phyloP scores from a whole-genome alignment of 2,113 vertebrate species.

The Varanus komodoensis region DNA sequence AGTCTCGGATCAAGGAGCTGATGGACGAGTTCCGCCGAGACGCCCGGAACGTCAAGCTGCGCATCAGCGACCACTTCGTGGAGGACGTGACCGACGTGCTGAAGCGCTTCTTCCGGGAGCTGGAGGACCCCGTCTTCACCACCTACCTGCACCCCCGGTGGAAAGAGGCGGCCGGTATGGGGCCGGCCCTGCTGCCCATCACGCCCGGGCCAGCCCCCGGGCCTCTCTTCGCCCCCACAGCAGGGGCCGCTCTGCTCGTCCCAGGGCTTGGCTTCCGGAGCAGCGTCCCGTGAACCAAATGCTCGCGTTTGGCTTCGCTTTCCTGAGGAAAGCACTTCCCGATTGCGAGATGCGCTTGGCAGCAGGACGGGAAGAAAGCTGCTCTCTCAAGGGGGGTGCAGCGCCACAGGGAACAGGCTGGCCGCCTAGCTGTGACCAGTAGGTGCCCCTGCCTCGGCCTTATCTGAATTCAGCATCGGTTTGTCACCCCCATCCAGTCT shows the following conservation, averaged over 20 bases:
- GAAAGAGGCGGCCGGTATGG: conserved; percentile 91
- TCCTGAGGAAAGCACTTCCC: too few relatives aligned
- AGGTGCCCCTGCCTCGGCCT: too few relatives aligned
- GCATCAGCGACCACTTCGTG: conserved; percentile 95
- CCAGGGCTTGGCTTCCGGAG: background rate
- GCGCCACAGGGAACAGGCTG: too few relatives aligned
- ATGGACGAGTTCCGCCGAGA: conserved; percentile 96
- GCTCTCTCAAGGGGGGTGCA: too few relatives aligned
- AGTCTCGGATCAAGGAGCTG: conserved; percentile 91
- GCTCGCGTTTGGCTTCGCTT: background rate
- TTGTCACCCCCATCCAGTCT: too few relatives aligned
- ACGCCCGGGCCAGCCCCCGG: too few relatives aligned
- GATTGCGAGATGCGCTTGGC: too few relatives aligned
- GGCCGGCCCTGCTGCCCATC: background rate
- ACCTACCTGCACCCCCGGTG: conserved; percentile 89
- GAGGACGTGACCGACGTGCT: conserved; percentile 97
- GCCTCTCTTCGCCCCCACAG: too few relatives aligned
- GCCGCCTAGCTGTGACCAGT: too few relatives aligned
- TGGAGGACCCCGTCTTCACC: conserved; percentile 94
- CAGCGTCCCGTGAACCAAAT: background rate
- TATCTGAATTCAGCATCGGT: too few relatives aligned
- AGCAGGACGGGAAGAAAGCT: too few relatives aligned
- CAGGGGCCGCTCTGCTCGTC: background rate
- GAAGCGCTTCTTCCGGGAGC: conserved; percentile 96
- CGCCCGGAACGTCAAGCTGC: conserved; percentile 93